phyloP scores from a whole-genome alignment of 2,888 invertebrate species.

The Eugnorisma glareosa region DNA sequence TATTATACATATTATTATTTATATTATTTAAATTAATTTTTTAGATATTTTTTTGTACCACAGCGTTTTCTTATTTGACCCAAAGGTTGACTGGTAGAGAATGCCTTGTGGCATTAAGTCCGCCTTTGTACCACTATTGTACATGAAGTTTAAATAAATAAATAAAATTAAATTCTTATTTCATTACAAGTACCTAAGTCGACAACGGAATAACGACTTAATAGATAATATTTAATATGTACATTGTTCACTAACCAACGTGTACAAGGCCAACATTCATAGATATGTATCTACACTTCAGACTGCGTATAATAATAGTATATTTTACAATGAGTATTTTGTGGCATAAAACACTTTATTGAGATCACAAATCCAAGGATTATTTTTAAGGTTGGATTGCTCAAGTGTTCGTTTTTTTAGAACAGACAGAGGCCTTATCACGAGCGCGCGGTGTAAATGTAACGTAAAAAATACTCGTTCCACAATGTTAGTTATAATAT shows the following conservation, averaged over 20 bases:
- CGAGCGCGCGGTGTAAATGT: not conserved
- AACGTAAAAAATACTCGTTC: not conserved
- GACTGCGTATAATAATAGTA: conserved; percentile 63
- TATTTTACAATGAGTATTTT: conserved; percentile 65
- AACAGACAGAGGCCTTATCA: not conserved
- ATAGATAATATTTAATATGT: conserved; percentile 68
- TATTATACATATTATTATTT: too few species aligned
- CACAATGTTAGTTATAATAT: not conserved
- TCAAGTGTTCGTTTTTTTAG: conserved; percentile 32
- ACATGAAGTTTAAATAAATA: too few species aligned
- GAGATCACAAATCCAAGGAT: conserved; percentile 64
- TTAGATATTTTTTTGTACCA: too few species aligned
- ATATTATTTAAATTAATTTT: too few species aligned
- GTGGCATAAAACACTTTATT: conserved; percentile 61
- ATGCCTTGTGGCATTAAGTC: too few species aligned
- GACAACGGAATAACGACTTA: conserved; percentile 54
- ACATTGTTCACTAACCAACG: conserved; percentile 65
- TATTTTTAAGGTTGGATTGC: conserved; percentile 64
- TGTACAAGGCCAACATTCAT: conserved; percentile 69
- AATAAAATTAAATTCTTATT: conserved; percentile 30
- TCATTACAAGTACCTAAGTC: conserved; percentile 53
- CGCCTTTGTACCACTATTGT: too few species aligned
- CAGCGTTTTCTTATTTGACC: too few species aligned
- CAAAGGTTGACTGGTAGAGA: too few species aligned
- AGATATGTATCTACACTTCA: conserved; percentile 70